Percentiles rank a stretch among this genome's conserved stretches.
Evolutionary conservation across 2,888 invertebrate species (phyloP).

Genomic region (Glaucopsyche alexis): DNA sequence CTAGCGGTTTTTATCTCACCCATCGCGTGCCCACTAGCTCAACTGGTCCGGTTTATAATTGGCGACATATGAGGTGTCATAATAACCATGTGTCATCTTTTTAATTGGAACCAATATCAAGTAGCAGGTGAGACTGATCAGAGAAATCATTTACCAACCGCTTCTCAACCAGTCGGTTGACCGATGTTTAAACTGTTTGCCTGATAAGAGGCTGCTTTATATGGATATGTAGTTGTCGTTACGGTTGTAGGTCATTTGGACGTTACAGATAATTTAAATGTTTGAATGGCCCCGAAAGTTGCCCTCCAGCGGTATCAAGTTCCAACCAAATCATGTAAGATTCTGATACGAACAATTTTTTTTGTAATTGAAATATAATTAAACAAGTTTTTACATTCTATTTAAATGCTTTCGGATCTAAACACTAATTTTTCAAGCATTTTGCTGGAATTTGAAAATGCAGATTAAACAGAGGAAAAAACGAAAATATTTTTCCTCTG

Average conservation of each 20-base stretch:
- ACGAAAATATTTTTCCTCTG: too few species aligned
- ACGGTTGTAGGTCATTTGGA: constrained; percentile 8
- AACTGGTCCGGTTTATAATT: constrained; percentile 63
- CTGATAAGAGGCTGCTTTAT: constrained; percentile 1
- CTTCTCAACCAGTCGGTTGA: constrained; percentile 9
- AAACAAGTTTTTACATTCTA: too few species aligned
- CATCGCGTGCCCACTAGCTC: constrained; percentile 52
- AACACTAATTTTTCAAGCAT: too few species aligned
- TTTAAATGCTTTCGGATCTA: too few species aligned
- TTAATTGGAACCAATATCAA: constrained; percentile 53
- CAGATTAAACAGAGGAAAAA: too few species aligned
- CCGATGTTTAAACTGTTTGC: constrained; percentile 16
- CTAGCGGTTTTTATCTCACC: constrained; percentile 47
- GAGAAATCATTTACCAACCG: constrained; percentile 25
- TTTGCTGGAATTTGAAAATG: too few species aligned
- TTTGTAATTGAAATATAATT: too few species aligned
- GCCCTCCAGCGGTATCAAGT: not conserved
- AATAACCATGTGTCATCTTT: constrained; percentile 60
- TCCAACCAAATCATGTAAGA: not conserved
- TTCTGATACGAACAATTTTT: not conserved
- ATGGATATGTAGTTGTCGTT: constrained; percentile 7
- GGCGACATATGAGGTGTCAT: constrained; percentile 61
- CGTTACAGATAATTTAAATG: constrained; percentile 18
- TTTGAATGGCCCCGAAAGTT: not conserved
- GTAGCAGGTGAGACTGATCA: constrained; percentile 9